A percentile compares a stretch with the other conserved stretches of the same genome.
Conservation (phyloP, 2,113 vertebrate genomes). For the Erythrolamprus reginae region DNA sequence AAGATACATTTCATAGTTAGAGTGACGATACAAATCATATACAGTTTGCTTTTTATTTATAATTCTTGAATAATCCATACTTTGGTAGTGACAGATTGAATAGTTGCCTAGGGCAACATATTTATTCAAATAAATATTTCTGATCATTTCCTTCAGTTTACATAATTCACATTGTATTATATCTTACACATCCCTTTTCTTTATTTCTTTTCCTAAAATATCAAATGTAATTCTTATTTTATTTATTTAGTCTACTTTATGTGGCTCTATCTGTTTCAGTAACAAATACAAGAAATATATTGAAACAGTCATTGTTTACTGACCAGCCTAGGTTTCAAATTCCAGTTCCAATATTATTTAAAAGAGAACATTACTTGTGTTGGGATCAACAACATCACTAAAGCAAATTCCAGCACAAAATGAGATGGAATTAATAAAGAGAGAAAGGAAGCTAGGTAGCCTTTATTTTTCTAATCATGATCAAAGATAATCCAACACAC, state of each 20-base stretch:
- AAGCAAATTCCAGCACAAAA: background rate
- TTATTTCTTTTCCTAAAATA: background rate
- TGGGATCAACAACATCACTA: background rate
- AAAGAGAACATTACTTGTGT: background rate
- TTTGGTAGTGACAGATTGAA: background rate
- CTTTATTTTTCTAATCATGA: background rate
- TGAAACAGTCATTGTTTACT: background rate
- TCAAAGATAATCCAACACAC: background rate
- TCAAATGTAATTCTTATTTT: background rate
- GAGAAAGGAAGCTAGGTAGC: background rate
- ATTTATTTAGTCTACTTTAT: background rate
- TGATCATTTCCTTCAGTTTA: background rate
- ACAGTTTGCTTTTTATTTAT: background rate
- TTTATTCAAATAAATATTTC: conserved; percentile 6
- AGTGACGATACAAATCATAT: background rate
- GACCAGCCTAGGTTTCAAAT: background rate
- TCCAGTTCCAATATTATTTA: background rate
- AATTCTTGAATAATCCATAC: background rate
- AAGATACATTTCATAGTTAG: background rate
- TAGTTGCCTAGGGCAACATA: background rate
- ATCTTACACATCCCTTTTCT: background rate
- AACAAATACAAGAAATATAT: no score
- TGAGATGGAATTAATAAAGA: background rate
- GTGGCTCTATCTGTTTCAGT: background rate
- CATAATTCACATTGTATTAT: conserved; percentile 6